Base-by-base conservation (phyloP, 1,140 invertebrate species). In the Artemia franciscana region DNA sequence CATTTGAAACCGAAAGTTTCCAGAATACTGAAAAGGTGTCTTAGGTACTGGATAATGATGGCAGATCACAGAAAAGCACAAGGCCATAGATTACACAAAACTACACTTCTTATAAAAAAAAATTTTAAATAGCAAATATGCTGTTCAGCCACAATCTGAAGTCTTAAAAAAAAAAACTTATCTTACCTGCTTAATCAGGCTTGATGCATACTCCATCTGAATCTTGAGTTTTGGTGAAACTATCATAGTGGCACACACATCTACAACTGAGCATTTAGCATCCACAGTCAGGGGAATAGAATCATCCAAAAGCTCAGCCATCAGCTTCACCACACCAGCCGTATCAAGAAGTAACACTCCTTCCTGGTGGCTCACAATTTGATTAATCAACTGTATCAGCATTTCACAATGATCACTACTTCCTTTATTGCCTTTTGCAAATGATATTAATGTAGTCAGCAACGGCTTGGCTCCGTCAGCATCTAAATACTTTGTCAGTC, bases 131-230 rank as follows among this genome's bases (percentile, higher is more conserved):
- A n/a, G n/a, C n/a, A n/a, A n/a, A n/a, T n/a, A n/a, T n/a, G n/a
- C n/a, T n/a, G n/a, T n/a, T n/a, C n/a, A n/a, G n/a, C n/a, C n/a
- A n/a, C n/a, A n/a, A n/a, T n/a, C n/a, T n/a, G n/a, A n/a, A n/a
- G n/a, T n/a, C n/a, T n/a, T n/a, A n/a, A n/a, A n/a, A n/a, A n/a
- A n/a, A n/a, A n/a, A 68, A 7, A 83, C 69, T 67, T 51, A 80
- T 60, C 62, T 67, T 65, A 67, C 68, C 60, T 61, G 81, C 66
- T 78, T 76, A 1, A 83, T 73, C 59, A 86, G 71, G 15, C 77
- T 74, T 59, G 79, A 81, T 2, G 82, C 79, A 68, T 81, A 78
- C 69, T 86, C 80, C 72, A 87, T 84, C 21, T 78, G 78, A 2
- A 86, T 69, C 64, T 76, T 77, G 4, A 83, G 69, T 62, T 77